A percentile compares a stretch with the other conserved stretches of the same genome.
phyloP scores from a whole-genome alignment of 64 coral and sea anemone species.

The Montipora sp. region DNA sequence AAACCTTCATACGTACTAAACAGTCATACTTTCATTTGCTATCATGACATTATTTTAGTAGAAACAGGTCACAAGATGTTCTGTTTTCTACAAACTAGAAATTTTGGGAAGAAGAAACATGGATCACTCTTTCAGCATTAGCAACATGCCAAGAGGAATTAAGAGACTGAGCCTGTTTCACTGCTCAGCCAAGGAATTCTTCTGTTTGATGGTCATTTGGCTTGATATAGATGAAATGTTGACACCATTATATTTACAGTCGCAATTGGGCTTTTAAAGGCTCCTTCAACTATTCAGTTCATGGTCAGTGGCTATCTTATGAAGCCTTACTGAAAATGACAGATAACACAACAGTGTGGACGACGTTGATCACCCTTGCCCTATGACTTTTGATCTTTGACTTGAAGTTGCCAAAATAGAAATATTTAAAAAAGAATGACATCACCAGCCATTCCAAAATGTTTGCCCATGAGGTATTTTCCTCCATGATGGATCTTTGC shows the following conservation, averaged over 20 bases:
- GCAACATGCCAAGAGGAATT: background rate
- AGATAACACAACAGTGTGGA: background rate
- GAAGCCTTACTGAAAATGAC: background rate
- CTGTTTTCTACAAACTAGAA: background rate
- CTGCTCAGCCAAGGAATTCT: background rate
- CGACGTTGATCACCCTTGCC: too few species aligned
- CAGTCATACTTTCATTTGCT: too few species aligned
- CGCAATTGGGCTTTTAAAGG: background rate
- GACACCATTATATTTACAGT: too few species aligned
- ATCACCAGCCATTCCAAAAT: background rate
- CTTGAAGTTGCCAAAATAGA: background rate
- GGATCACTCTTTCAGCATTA: background rate
- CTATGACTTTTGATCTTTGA: background rate
- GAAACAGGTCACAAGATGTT: background rate
- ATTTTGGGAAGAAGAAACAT: background rate
- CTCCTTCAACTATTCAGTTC: background rate
- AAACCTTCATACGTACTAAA: too few species aligned
- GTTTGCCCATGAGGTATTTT: background rate
- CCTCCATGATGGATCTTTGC: background rate
- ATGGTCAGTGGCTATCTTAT: background rate
- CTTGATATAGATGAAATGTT: background rate
- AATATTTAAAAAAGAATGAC: background rate
- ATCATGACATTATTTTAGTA: too few species aligned
- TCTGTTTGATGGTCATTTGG: background rate
- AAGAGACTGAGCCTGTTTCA: background rate